Evolutionary conservation across 1,140 invertebrate species (phyloP).

Genomic region (Drosophila kurseongensis): DNA sequence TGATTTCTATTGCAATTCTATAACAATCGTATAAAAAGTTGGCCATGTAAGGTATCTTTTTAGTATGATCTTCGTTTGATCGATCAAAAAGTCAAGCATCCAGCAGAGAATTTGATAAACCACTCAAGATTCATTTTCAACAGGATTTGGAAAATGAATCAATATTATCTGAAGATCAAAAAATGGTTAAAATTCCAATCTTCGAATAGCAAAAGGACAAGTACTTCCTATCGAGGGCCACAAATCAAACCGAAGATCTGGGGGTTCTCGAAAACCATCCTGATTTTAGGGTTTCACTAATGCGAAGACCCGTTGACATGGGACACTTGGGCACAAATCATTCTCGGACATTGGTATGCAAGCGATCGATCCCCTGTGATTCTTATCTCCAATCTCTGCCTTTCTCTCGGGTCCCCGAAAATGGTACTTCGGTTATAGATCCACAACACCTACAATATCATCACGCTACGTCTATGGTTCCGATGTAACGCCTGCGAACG

Average conservation of each 20-base stretch:
- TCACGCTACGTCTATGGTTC: slow-evolving; percentile 7
- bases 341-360: slow-evolving; percentile 22
- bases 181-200: background rate
- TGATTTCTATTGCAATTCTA: too few species aligned
- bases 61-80: too few species aligned
- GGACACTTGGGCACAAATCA: slow-evolving; percentile 21
- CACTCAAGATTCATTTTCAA: background rate
- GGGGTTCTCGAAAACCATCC: slow-evolving; percentile 1
- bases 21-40: too few species aligned
- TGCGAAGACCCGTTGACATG: slow-evolving; percentile 20
- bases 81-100: too few species aligned
- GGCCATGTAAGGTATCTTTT: too few species aligned
- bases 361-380: slow-evolving; percentile 13
- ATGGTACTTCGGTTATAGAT: slow-evolving; percentile 2
- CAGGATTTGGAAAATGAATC: background rate
- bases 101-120: too few species aligned
- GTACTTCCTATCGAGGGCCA: slow-evolving; percentile 4
- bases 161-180: slow-evolving; percentile 1
- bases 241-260: slow-evolving; percentile 5
- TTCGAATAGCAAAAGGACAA: background rate
- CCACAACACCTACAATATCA: background rate
- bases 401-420: slow-evolving; percentile 13
- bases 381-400: slow-evolving; percentile 34
- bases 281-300: background rate
- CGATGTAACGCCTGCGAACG: slow-evolving; percentile 46